A percentile compares a stretch with the other conserved stretches of the same genome.
Evolutionary conservation across 2,797 vertebrate genomes (phyloP).

Genomic region (Psittacula derbiana): DNA sequence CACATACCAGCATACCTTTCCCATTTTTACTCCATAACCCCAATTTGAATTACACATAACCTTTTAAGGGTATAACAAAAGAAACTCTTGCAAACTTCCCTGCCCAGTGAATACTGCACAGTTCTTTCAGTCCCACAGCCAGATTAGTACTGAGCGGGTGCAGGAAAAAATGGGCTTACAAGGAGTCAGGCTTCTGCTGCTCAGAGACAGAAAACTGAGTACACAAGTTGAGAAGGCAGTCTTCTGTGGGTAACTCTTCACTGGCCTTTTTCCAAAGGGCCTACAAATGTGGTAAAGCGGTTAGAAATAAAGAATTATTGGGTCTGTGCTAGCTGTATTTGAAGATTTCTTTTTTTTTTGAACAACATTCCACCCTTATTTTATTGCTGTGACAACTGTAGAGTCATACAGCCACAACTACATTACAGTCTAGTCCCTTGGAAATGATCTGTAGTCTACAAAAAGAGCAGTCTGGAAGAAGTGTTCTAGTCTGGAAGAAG

Average conservation of each 20-base stretch:
- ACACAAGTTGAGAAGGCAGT: neutral
- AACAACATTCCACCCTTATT: neutral
- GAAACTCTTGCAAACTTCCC: neutral
- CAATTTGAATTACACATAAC: neutral
- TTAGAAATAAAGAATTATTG: neutral
- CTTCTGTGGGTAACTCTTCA: neutral
- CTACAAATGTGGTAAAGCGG: neutral
- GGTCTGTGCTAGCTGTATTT: neutral
- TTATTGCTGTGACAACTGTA: constrained; percentile 5
- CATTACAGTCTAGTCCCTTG: neutral
- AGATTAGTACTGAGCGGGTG: neutral
- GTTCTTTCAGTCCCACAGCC: neutral
- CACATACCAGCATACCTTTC: neutral
- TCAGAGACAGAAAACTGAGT: neutral
- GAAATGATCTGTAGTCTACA: neutral
- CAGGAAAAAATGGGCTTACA: neutral
- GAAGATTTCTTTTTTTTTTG: neutral
- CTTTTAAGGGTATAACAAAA: neutral
- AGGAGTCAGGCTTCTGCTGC: neutral
- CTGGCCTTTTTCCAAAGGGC: neutral
- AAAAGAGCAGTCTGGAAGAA: neutral
- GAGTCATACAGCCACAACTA: neutral
- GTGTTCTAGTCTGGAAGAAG: neutral
- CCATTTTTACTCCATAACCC: neutral
- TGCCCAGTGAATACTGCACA: neutral